Evolutionary conservation across 2,888 invertebrate genomes (phyloP), one percentile per base, ranked within the genome.

Genomic region (Dioctria linearis): DNA sequence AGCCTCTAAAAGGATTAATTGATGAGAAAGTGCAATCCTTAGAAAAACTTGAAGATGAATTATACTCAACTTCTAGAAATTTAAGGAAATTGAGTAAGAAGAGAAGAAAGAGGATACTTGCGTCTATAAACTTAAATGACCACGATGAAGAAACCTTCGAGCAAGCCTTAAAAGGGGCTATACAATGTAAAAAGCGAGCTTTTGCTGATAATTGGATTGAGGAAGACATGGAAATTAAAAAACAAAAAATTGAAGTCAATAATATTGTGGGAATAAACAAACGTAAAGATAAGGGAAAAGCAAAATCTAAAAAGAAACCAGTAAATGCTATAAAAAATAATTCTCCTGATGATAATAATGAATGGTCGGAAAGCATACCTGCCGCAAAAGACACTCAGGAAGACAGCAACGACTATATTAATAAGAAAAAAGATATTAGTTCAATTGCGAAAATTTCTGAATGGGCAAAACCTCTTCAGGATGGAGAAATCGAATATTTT

Each of bases 21-120:
- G 86, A 86, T 42, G 86, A 87, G 67, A 90, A 88, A 80, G 88
- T 87, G 0, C 80, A 86, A 5, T 86, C 90, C 1, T 88, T 93
- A 4, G 86, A 90, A 0, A 86, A 89, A 3, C 87, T 93, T 13
- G 92, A 93, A 83, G 89, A 90, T 79, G 87, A 90, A 5, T 86
- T 92, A 0, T 87, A 85, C 86, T 87, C 71, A 2, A 85, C 86
- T 1, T 85, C 86, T 78, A 86, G 65, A 83, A 87, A 80, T 85
- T 89, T 65, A 86, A 92, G 85, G 88, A 91, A 84, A 86, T 89
- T 83, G 86, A 91, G 65, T 80, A 92, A 81, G 78, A 85, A 87
- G 5, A 88, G 88, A 69, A 86, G 89, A 1, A 87, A 85, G 49
- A 86, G 86, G 37, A 84, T 88, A 4, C 83, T 89, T 5, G 85